Base-by-base conservation (phyloP, 1,140 invertebrate genomes). In the Aphaenogaster rudis region DNA sequence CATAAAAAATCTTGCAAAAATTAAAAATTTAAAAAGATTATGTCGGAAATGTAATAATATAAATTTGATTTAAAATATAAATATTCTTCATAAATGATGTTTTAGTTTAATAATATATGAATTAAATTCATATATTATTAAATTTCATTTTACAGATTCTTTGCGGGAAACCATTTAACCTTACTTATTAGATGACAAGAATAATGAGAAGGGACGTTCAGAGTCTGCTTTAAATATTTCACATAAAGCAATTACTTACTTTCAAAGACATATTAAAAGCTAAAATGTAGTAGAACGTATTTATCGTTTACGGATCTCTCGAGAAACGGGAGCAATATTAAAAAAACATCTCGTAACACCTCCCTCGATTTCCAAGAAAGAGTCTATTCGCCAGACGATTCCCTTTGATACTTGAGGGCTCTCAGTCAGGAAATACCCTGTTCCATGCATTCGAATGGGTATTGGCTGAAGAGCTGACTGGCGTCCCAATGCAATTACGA, bases 401-500 rank as follows among this genome's bases (percentile, higher is more conserved):
- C 28, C 28, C 71, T 84, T 74, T 84, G 69, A 84, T 61, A 76
- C 54, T 57, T 84, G 54, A 84, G 33, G 54, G 17, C 69, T 61
- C 67, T 82, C 52, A 84, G 80, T 76, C 69, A 63, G 28, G 42
- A 61, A 61, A 84, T 76, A 84, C 72, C 39, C 28, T 67, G 69
- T 84, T 84, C 80, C 52, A 74, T 63, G 69, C 80, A 84, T 84
- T 84, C 57, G 57, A 84, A 84, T 84, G 45, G 36, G 52, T 74
- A 84, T 84, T 76, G 80, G 42, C 42, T 82, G 69, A 74, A 82
- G 52, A 72, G 11, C 45, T 45, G 64, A 82, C 54, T 81, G 21
- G 48, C 61, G 80, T 84, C 54, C 69, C 69, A 84, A n/a, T 59
- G 80, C 80, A 84, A 84, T 84, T 76, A 84, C 42, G 71, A 84